Evolutionary conservation across 2,888 invertebrate species (phyloP), one percentile per base, ranked within the genome.

Genomic region (Fabriciana adippe): DNA sequence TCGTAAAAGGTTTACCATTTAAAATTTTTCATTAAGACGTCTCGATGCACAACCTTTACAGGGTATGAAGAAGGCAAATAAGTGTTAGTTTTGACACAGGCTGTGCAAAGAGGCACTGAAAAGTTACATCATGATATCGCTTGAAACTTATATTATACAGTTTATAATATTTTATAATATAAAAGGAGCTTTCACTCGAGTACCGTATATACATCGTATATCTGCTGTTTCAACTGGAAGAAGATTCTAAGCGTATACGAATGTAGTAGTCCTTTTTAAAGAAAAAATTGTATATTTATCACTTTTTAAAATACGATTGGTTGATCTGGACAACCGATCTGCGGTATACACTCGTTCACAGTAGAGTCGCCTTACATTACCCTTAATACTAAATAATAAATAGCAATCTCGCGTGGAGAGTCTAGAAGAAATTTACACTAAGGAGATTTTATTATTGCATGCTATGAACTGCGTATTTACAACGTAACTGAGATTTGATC

Each of bases 241-340:
- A 91, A 86, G 86, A 84, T 79, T 80, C 88, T 90, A 95, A 94
- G 95, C 95, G 95, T 95, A 95, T 95, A 95, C 95, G 94, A 94
- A 93, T 95, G 94, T 95, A 93, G 89, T 88, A 81, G 87, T 86
- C 90, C 90, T 90, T 90, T 82, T 77, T 84, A 89, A 89, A 59
- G 21, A 83, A 88, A 88, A 87, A 88, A 85, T 86, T 86, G 87
- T 89, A 89, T 87, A 91, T 86, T 81, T 89, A 82, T 81, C 82
- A 82, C 81, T 78, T 79, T 88, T 82, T 82, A 85, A 85, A 87
- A 88, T 86, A 89, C 84, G 85, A 77, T 75, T 79, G 84, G 83
- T 84, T 83, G 86, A 82, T 79, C 35, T 41, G 35, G 78, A 80
- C 85, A 87, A 87, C 88, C 89, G 78, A 84, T 82, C 86, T 89